Conservation (phyloP, 2,113 vertebrate genomes). For the Pelobates fuscus region DNA sequence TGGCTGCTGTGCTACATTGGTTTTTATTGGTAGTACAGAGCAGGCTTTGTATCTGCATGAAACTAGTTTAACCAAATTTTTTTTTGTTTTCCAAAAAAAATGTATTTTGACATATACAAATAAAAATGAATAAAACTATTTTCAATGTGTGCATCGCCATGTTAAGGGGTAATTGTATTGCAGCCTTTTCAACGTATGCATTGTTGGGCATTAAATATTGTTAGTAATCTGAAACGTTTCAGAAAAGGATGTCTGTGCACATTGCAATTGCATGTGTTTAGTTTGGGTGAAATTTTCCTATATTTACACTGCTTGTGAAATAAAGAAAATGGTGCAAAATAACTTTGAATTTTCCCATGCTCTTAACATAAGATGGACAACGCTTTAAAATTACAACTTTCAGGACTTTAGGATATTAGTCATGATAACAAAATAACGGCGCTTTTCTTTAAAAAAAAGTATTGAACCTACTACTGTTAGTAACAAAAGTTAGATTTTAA, state of each 20-base stretch:
- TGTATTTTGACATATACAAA: slow-evolving; percentile 89
- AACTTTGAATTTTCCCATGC: slow-evolving; percentile 6
- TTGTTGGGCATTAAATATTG: slow-evolving; percentile 17
- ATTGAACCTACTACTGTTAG: no score
- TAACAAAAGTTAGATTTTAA: no score
- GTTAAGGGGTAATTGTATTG: slow-evolving; percentile 7
- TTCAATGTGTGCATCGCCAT: slow-evolving; percentile 71
- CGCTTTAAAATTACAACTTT: not conserved
- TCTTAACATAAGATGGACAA: not conserved
- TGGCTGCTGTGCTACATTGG: slow-evolving; percentile 80
- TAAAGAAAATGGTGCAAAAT: slow-evolving; percentile 3
- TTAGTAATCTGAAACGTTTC: not conserved
- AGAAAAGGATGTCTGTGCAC: not conserved
- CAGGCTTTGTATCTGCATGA: slow-evolving; percentile 86
- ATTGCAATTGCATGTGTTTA: slow-evolving; percentile 4
- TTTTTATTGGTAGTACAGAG: slow-evolving; percentile 85
- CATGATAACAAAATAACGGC: no score
- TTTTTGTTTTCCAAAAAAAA: slow-evolving; percentile 72
- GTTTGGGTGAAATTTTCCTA: slow-evolving; percentile 11
- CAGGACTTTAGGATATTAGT: no score
- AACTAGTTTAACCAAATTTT: slow-evolving; percentile 84
- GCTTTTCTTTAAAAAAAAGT: no score
- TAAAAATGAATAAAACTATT: slow-evolving; percentile 84
- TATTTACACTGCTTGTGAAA: slow-evolving; percentile 33
- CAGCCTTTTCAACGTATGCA: no score